These are phyloP conservation scores for Drosophila miranda DNA, from an alignment of 1,140 invertebrate species.

Conservation along the genomic window DNA sequence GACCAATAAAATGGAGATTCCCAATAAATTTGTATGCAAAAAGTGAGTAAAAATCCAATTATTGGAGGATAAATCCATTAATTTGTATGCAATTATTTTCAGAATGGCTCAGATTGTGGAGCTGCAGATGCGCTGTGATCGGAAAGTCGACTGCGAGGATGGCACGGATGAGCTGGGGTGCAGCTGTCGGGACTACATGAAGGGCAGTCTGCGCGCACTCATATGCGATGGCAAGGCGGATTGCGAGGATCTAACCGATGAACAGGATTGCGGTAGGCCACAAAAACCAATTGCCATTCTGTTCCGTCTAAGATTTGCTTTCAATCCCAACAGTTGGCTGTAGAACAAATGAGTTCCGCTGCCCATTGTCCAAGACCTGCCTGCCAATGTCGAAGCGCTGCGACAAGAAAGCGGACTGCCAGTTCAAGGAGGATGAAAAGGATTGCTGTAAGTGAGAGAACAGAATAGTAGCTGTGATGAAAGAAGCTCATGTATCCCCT, in stretches of 20 bases:
- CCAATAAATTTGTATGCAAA: conserved; percentile 73
- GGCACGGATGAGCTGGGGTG: conserved; percentile 90
- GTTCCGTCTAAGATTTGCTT: neutral
- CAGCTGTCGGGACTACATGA: conserved; percentile 88
- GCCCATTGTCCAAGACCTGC: conserved; percentile 83
- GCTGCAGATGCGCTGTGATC: conserved; percentile 86
- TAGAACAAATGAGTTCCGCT: conserved; percentile 59
- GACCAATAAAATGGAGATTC: conserved; percentile 31
- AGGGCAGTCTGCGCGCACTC: conserved; percentile 52
- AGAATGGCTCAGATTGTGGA: conserved; percentile 87
- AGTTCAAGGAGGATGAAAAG: conserved; percentile 88
- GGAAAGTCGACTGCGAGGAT: conserved; percentile 90
- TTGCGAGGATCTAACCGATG: conserved; percentile 90
- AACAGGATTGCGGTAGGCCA: conserved; percentile 86
- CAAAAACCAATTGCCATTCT: neutral
- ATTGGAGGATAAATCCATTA: neutral
- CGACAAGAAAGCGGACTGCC: conserved; percentile 85
- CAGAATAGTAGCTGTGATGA: neutral
- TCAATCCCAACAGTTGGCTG: conserved; percentile 44
- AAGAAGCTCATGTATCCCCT: conserved; percentile 7
- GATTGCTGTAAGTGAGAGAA: conserved; percentile 85
- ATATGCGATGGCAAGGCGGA: conserved; percentile 92
- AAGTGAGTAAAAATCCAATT: conserved; percentile 43
- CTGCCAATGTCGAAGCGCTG: conserved; percentile 85
- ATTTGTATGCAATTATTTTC: conserved; percentile 19